Conservation (phyloP, 1,140 invertebrate species). For the Drosophila novamexicana region DNA sequence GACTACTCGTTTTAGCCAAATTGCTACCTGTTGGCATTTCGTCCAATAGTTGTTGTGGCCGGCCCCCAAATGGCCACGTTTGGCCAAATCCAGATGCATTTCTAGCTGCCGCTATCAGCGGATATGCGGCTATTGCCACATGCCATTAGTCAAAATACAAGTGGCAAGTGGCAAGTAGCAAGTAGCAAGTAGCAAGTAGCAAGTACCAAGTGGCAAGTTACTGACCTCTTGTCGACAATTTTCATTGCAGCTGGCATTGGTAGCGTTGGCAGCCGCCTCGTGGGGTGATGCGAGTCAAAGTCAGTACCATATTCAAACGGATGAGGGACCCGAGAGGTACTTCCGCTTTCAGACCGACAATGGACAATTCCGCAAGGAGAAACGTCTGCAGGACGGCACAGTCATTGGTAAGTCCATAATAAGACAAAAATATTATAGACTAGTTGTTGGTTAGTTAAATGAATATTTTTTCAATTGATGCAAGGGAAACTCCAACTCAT, state of each 20-base stretch:
- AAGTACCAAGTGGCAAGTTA: slow-evolving; percentile 22
- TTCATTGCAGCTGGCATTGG: slow-evolving; percentile 63
- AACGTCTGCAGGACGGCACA: slow-evolving; percentile 92
- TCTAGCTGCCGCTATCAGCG: slow-evolving; percentile 5
- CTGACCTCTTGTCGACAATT: slow-evolving; percentile 37
- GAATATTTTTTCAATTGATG: neutral
- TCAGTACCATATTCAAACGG: slow-evolving; percentile 96
- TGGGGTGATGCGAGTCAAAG: slow-evolving; percentile 68
- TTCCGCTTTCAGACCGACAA: slow-evolving; percentile 94
- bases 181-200: neutral
- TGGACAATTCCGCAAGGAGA: slow-evolving; percentile 95
- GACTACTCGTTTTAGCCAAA: slow-evolving; percentile 29
- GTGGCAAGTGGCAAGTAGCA: slow-evolving; percentile 13
- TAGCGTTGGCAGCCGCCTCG: slow-evolving; percentile 54
- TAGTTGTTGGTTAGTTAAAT: neutral
- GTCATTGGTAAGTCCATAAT: slow-evolving; percentile 87
- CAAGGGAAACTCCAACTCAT: too few species aligned
- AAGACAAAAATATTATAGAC: neutral
- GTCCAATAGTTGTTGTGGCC: slow-evolving; percentile 6
- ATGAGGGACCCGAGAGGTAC: slow-evolving; percentile 93
- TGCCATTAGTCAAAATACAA: slow-evolving; percentile 37
- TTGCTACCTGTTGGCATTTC: slow-evolving; percentile 37
- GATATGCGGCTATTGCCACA: slow-evolving; percentile 14
- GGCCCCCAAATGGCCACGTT: slow-evolving; percentile 11
- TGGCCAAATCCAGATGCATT: slow-evolving; percentile 44